Conservation (phyloP, 1,140 invertebrate species). For the Harpegnathos saltator region DNA sequence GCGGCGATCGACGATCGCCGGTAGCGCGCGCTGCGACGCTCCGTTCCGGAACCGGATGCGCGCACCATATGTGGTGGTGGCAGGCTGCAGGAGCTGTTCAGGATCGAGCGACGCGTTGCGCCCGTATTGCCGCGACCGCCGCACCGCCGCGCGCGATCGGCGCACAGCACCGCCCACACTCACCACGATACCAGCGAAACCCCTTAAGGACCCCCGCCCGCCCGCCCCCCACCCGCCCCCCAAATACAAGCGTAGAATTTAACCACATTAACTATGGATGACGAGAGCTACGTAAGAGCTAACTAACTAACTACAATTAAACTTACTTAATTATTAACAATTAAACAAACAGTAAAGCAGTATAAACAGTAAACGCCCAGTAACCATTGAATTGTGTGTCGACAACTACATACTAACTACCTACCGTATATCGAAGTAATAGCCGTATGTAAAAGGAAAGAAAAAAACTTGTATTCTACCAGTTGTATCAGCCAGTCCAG, state of each 20-base stretch:
- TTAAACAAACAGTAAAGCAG: slow-evolving; percentile 86
- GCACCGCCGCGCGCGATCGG: slow-evolving; percentile 54
- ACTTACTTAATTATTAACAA: slow-evolving; percentile 87
- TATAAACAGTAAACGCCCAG: slow-evolving; percentile 86
- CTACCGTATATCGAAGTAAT: slow-evolving; percentile 87
- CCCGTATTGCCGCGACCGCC: slow-evolving; percentile 32
- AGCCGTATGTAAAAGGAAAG: slow-evolving; percentile 86
- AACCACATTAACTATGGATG: slow-evolving; percentile 85
- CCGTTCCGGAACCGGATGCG: not conserved
- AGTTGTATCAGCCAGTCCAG: slow-evolving; percentile 86
- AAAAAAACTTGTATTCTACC: slow-evolving; percentile 86
- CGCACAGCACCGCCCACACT: slow-evolving; percentile 58
- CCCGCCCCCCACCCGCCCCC: not conserved
- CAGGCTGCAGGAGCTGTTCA: not conserved
- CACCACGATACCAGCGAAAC: slow-evolving; percentile 34
- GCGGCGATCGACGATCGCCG: slow-evolving; percentile 70
- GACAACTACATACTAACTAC: slow-evolving; percentile 87
- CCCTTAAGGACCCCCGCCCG: slow-evolving; percentile 23
- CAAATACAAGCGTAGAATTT: slow-evolving; percentile 85
- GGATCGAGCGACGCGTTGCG: slow-evolving; percentile 11
- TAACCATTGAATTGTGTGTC: slow-evolving; percentile 87
- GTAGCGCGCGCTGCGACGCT: slow-evolving; percentile 16
- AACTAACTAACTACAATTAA: slow-evolving; percentile 87
- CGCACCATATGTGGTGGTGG: not conserved
- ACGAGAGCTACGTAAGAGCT: slow-evolving; percentile 85